A percentile compares a stretch with the other conserved stretches of the same genome.
Evolutionary conservation across 2,797 vertebrate species (phyloP).

Genomic region (Benthosema pterotum): DNA sequence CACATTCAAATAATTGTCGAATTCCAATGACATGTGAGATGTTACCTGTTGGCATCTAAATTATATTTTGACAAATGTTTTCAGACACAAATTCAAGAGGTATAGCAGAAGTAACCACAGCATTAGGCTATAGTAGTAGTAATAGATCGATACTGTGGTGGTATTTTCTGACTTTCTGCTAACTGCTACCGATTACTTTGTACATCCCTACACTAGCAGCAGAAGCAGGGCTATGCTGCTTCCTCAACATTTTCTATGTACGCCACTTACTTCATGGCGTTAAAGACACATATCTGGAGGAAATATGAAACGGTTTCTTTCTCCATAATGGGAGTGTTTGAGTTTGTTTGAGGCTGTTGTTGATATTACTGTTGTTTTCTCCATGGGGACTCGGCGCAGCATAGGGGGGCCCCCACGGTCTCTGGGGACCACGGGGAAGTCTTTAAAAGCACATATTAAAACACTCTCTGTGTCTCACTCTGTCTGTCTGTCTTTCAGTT

Average conservation of each 20-base stretch:
- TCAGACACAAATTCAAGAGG: too few species aligned
- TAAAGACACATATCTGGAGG: constrained; percentile 34
- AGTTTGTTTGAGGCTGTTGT: constrained; percentile 57
- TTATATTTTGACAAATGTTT: too few species aligned
- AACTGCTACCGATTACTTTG: too few species aligned
- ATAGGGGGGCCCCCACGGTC: constrained; percentile 54
- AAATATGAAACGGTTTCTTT: constrained; percentile 17
- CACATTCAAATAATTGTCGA: too few species aligned
- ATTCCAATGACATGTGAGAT: too few species aligned
- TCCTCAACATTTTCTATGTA: not conserved
- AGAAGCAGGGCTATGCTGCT: not conserved
- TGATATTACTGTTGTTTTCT: constrained; percentile 67
- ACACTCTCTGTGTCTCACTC: constrained; percentile 69
- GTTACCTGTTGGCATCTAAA: too few species aligned
- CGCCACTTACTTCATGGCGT: not conserved
- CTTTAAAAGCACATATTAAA: constrained; percentile 84
- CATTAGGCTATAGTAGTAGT: not conserved
- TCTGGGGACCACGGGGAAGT: constrained; percentile 69
- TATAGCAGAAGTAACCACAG: not conserved
- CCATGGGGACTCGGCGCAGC: constrained; percentile 51
- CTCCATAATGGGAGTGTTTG: constrained; percentile 26
- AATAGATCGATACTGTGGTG: too few species aligned
- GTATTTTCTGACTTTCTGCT: too few species aligned
- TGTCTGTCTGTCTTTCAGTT: constrained; percentile 62
- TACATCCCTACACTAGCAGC: not conserved